Conservation (phyloP, 2,888 invertebrate genomes). For the Adineta ricciae region DNA sequence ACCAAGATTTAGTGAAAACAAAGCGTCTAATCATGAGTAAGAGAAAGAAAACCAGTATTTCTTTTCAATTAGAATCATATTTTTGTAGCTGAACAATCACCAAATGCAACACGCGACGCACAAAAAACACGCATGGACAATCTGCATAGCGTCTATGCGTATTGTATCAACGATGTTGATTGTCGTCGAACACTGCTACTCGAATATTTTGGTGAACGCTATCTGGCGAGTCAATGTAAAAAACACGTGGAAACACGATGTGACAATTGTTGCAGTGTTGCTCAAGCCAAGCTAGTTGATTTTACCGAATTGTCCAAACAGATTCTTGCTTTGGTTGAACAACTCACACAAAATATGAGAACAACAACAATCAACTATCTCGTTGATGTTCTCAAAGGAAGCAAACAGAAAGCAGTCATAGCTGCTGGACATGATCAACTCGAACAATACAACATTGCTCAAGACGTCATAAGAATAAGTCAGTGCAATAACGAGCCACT, state of each 20-base stretch:
- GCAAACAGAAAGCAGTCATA: background rate
- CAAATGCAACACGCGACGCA: background rate
- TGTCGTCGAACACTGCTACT: constrained; percentile 77
- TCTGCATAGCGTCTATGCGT: constrained; percentile 74
- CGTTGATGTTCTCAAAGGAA: constrained; percentile 8
- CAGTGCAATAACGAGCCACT: too few relatives aligned
- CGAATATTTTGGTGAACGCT: constrained; percentile 73
- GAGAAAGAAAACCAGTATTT: background rate
- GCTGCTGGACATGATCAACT: background rate
- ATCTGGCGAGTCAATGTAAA: background rate
- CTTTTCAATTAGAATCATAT: too few relatives aligned
- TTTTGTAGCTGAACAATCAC: background rate
- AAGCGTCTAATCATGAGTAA: constrained; percentile 18
- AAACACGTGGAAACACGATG: background rate
- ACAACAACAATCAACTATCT: background rate
- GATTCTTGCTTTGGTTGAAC: background rate
- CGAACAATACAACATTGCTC: background rate
- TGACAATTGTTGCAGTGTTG: background rate
- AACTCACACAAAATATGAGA: background rate
- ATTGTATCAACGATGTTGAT: constrained; percentile 82
- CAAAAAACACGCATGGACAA: constrained; percentile 58
- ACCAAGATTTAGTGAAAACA: constrained; percentile 57
- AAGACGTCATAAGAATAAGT: background rate
- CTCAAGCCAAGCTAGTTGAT: background rate
- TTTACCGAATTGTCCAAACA: background rate